phyloP scores from a whole-genome alignment of 2,113 vertebrate genomes.

The Albula goreensis region DNA sequence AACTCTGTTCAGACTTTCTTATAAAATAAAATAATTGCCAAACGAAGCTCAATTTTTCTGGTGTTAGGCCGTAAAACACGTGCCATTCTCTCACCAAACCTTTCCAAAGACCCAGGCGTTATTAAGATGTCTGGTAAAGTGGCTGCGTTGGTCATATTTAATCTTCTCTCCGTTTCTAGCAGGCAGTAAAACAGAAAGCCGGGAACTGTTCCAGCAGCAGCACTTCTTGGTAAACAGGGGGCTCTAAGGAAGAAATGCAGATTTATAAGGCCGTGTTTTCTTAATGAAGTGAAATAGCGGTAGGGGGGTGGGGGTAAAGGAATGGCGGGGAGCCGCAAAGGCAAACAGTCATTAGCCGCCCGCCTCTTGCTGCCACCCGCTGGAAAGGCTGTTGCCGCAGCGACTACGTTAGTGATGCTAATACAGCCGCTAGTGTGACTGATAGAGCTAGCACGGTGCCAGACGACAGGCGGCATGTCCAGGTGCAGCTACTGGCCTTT shows the following conservation, averaged over 20 bases:
- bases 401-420: too few relatives aligned
- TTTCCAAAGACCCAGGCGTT: neutral
- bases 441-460: too few relatives aligned
- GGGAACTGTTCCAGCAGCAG: neutral
- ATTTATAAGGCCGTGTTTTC: neutral
- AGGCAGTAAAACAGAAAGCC: neutral
- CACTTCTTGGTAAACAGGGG: neutral
- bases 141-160: neutral
- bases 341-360: constrained; percentile 38
- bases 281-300: neutral
- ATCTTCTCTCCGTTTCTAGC: neutral
- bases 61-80: neutral
- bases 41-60: neutral
- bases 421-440: too few relatives aligned
- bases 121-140: neutral
- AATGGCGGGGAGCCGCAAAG: neutral
- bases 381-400: too few relatives aligned
- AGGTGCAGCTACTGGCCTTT: too few relatives aligned
- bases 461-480: too few relatives aligned
- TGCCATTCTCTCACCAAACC: neutral
- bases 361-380: constrained; percentile 21
- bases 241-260: neutral
- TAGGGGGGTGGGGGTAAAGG: constrained; percentile 12
- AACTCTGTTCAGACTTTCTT: neutral
- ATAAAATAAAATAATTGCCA: neutral